Conservation (phyloP, 2,888 invertebrate genomes). For the Eilema griseolum region DNA sequence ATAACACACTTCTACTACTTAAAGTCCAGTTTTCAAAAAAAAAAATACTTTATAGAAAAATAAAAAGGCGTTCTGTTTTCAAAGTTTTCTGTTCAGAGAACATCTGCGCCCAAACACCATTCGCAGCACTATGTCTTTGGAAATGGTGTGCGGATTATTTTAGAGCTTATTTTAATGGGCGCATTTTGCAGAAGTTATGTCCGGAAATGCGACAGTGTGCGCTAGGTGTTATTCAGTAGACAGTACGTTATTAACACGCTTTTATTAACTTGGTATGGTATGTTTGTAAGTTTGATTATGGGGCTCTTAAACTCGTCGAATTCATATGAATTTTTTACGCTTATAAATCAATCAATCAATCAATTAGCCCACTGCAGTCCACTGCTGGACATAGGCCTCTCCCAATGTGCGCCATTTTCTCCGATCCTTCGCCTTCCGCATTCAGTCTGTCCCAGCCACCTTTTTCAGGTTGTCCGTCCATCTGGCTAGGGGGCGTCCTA, state of each 20-base stretch:
- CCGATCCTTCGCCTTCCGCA: no score
- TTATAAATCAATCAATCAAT: no score
- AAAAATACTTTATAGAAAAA: slow-evolving; percentile 33
- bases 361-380: no score
- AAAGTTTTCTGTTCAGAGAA: slow-evolving; percentile 48
- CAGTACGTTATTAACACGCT: slow-evolving; percentile 23
- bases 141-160: slow-evolving; percentile 68
- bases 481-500: no score
- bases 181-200: slow-evolving; percentile 61
- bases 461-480: no score
- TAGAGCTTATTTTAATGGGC: slow-evolving; percentile 72
- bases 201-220: slow-evolving; percentile 55
- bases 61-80: slow-evolving; percentile 43
- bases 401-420: no score
- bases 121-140: slow-evolving; percentile 60
- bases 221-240: slow-evolving; percentile 45
- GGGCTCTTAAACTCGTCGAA: no score
- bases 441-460: no score
- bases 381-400: no score
- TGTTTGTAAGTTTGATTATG: no score
- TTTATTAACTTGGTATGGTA: no score
- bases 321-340: no score
- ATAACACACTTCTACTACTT: background rate
- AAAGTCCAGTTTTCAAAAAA: slow-evolving; percentile 12
- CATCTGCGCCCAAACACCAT: slow-evolving; percentile 60